Base-by-base conservation (phyloP, 2,888 invertebrate species). In the Drosophila lacicola region DNA sequence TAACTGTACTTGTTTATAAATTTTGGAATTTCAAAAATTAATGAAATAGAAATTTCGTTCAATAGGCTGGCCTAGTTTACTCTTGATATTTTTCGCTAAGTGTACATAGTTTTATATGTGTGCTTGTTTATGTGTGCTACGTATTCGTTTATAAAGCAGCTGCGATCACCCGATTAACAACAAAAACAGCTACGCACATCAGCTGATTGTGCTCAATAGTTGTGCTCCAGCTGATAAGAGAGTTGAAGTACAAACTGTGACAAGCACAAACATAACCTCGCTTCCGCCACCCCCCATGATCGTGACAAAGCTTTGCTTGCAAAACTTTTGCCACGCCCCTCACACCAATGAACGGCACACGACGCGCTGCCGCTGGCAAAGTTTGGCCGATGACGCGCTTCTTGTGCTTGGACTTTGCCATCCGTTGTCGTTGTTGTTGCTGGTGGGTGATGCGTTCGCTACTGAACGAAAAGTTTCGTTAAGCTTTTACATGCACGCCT, bases 361-460 rank as follows among this genome's bases (percentile, higher is more conserved):
- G 62, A 36, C 44, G 62, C 64, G 49, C 45, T 44, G 70, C 63
- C 42, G 36, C 19, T 68, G 68, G 56, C 69, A 69, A 64, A 78
- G 78, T 64, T 74, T 78, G 42, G 33, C 58, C 54, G 69, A 66
- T 80, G 80, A 80, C 80, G 80, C 75, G 82, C 14, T 57, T 19
- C 41, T 17, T 70, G 65, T 63, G 68, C 69, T 78, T 80, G 79
- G 79, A 82, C 82, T 80, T 78, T 80, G 79, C 13, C 44, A 37
- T 56, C 25, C 14, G 29, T 11, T 46, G 47, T 51, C 14, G 61
- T 25, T 39, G 34, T 51, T 14, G 14, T 42, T 49, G 51, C 55
- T 71, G 67, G 67, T 72, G 78, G 56, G 33, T 46, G 61, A 36
- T 64, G 55, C 66, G 46, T 53, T 62, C 64, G 57, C 56, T 11